These are phyloP conservation scores for Acanthurus leucopareius DNA, from an alignment of 2,797 vertebrate species.

Conservation along the genomic window DNA sequence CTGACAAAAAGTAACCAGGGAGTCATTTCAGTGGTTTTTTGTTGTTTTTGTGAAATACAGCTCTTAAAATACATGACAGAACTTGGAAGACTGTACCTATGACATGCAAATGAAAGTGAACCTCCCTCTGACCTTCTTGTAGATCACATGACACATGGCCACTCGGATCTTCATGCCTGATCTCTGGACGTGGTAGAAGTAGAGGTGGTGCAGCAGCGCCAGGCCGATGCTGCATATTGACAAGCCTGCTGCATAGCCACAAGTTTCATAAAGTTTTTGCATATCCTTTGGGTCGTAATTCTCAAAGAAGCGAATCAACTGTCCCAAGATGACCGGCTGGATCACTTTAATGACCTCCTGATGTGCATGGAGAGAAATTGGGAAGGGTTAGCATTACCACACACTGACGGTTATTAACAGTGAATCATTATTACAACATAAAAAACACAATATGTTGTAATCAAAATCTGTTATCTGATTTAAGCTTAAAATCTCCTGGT, in stretches of 20 bases:
- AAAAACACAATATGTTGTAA: background rate
- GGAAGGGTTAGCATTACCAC: background rate
- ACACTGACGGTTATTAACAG: background rate
- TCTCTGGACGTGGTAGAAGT: constrained; percentile 93
- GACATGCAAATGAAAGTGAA: too few relatives aligned
- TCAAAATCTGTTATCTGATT: background rate
- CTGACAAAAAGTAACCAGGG: background rate
- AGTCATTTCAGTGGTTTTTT: too few relatives aligned
- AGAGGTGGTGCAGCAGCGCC: constrained; percentile 91
- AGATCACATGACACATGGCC: constrained; percentile 98
- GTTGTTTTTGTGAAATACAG: background rate
- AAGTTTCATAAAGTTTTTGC: constrained; percentile 72
- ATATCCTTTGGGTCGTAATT: constrained; percentile 64
- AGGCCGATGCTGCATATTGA: constrained; percentile 85
- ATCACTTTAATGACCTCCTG: constrained; percentile 91
- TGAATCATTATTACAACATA: background rate
- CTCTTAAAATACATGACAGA: background rate
- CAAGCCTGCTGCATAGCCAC: constrained; percentile 85
- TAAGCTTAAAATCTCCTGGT: too few relatives aligned
- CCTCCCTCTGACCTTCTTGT: constrained; percentile 89
- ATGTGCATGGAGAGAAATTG: background rate
- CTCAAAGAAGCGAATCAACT: constrained; percentile 92
- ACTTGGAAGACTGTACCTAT: background rate
- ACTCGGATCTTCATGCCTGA: constrained; percentile 94
- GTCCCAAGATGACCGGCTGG: constrained; percentile 92